Evolutionary conservation across 2,888 invertebrate species (phyloP).

Genomic region (Amiota mariae): DNA sequence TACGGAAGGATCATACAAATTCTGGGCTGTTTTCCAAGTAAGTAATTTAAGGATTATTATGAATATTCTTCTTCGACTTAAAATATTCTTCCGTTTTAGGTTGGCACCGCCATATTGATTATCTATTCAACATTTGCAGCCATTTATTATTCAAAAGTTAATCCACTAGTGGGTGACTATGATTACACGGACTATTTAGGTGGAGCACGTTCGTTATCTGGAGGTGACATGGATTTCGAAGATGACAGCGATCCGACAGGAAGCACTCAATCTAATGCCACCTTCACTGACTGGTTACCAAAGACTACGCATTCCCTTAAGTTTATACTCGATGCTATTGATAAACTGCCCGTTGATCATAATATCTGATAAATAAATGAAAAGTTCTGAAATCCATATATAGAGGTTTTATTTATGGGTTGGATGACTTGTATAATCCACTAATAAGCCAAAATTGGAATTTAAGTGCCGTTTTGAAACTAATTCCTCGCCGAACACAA

Average conservation of each 20-base stretch:
- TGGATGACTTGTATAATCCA: too few species aligned
- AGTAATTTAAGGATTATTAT: slow-evolving; percentile 43
- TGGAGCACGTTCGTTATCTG: slow-evolving; percentile 78
- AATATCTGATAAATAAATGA: background rate
- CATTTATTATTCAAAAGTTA: slow-evolving; percentile 90
- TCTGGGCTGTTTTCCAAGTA: slow-evolving; percentile 91
- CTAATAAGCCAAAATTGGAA: too few species aligned
- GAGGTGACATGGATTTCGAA: slow-evolving; percentile 69
- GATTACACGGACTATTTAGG: slow-evolving; percentile 83
- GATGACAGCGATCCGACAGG: slow-evolving; percentile 54
- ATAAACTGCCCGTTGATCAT: slow-evolving; percentile 68
- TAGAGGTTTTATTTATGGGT: too few species aligned
- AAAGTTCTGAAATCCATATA: background rate
- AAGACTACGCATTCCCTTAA: slow-evolving; percentile 68
- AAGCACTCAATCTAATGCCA: slow-evolving; percentile 37
- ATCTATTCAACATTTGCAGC: slow-evolving; percentile 90
- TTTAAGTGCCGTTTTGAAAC: too few species aligned
- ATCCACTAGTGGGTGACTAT: slow-evolving; percentile 86
- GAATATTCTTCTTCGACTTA: background rate
- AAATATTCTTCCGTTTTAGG: slow-evolving; percentile 74
- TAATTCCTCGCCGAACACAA: too few species aligned
- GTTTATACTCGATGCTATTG: slow-evolving; percentile 73
- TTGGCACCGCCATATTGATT: slow-evolving; percentile 85
- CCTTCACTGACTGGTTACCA: slow-evolving; percentile 65
- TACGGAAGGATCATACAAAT: slow-evolving; percentile 90